Percentiles rank a stretch among this genome's conserved stretches.
Evolutionary conservation across 2,888 invertebrate genomes (phyloP).

Genomic region (Drosophila maculinotata): DNA sequence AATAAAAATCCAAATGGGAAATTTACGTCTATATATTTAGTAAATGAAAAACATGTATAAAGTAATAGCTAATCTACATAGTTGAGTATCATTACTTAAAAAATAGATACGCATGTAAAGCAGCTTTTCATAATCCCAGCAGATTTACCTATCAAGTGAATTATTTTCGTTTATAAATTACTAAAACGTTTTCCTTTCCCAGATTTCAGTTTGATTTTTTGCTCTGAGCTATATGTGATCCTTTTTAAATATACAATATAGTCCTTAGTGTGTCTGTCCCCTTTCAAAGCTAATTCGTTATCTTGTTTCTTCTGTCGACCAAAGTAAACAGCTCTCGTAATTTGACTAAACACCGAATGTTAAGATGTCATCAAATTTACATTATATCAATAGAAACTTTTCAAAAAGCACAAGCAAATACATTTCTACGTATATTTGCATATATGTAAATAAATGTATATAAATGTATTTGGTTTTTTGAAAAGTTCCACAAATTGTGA

Average conservation of each 20-base stretch:
- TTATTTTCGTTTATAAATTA: background rate
- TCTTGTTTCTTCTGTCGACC: conserved; percentile 3
- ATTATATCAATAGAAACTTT: conserved; percentile 27
- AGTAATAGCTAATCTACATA: too few species aligned
- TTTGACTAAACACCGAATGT: conserved; percentile 15
- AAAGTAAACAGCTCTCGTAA: conserved; percentile 6
- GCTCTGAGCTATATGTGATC: conserved; percentile 1
- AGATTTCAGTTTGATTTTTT: background rate
- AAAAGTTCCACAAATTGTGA: conserved; percentile 52
- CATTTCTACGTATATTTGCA: conserved; percentile 3
- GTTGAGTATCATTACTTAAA: too few species aligned
- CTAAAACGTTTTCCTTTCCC: background rate
- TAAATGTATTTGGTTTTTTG: conserved; percentile 19
- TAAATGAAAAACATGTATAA: too few species aligned
- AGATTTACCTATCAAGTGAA: too few species aligned
- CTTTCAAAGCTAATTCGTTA: background rate
- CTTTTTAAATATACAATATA: background rate
- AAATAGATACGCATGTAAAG: too few species aligned
- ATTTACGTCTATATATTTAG: too few species aligned
- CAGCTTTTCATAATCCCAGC: too few species aligned
- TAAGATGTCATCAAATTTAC: conserved; percentile 34
- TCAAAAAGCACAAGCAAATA: conserved; percentile 49
- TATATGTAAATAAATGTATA: conserved; percentile 2
- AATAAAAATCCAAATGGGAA: too few species aligned
- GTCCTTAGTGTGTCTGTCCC: conserved; percentile 1